These are phyloP conservation scores for Eilema depressum DNA, from an alignment of 2,888 invertebrate species.

Conservation along the genomic window DNA sequence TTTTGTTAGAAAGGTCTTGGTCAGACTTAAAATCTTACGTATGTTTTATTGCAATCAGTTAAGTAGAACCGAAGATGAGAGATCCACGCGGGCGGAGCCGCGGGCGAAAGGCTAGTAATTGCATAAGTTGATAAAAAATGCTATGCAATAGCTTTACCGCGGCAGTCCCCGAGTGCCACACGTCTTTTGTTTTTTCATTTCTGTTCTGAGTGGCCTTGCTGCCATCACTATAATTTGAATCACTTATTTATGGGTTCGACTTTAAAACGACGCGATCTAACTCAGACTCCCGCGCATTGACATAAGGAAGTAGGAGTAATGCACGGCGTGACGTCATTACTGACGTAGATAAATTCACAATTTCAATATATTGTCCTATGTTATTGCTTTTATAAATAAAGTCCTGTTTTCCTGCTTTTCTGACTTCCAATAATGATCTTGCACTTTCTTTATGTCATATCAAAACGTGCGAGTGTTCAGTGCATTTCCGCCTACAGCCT, in stretches of 20 bases:
- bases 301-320: not conserved
- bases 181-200: not conserved
- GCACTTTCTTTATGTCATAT: not conserved
- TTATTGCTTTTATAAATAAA: not conserved
- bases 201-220: not conserved
- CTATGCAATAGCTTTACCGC: too few species aligned
- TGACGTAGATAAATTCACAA: not conserved
- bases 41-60: too few species aligned
- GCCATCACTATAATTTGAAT: not conserved
- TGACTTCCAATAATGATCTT: not conserved
- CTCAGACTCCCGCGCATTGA: not conserved
- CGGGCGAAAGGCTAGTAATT: too few species aligned
- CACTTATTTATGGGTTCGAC: not conserved
- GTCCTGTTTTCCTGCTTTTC: not conserved
- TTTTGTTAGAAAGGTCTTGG: too few species aligned
- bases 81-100: too few species aligned
- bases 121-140: too few species aligned
- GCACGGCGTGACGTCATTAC: conserved; percentile 1
- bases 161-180: too few species aligned
- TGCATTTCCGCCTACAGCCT: too few species aligned
- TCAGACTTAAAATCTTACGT: too few species aligned
- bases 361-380: not conserved
- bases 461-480: not conserved
- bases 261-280: not conserved
- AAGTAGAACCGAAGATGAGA: too few species aligned